Percentiles rank a stretch among this genome's conserved stretches.
Evolutionary conservation across 2,113 vertebrate species (phyloP).

Genomic region (Leucosticte australis): DNA sequence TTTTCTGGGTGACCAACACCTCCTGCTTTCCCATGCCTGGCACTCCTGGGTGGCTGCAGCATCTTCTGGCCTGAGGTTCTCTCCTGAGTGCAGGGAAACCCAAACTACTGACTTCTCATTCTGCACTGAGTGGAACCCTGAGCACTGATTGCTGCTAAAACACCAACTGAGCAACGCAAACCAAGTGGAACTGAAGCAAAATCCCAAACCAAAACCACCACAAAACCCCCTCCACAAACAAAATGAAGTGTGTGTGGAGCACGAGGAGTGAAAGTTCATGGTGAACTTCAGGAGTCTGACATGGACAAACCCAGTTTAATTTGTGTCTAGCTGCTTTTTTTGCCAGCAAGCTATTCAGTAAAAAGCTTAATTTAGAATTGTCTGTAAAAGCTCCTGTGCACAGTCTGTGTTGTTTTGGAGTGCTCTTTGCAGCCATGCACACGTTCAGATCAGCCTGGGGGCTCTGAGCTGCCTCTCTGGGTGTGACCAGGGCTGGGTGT

Average conservation of each 20-base stretch:
- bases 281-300: background rate
- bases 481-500: accelerated
- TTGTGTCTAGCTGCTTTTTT: background rate
- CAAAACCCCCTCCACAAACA: background rate
- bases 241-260: accelerated
- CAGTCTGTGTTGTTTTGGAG: background rate
- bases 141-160: background rate
- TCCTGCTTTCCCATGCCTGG: background rate
- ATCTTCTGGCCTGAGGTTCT: background rate
- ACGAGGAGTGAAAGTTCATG: background rate
- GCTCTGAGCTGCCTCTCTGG: background rate
- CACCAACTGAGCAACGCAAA: background rate
- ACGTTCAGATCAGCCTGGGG: accelerated
- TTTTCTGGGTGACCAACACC: background rate
- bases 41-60: background rate
- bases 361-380: background rate
- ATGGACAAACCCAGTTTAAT: background rate
- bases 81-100: background rate
- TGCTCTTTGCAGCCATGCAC: background rate
- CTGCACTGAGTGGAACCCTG: background rate
- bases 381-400: background rate
- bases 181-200: background rate
- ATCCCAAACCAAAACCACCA: background rate
- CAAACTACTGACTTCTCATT: background rate
- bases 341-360: background rate